Evolutionary conservation across 2,113 vertebrate genomes (phyloP).

Genomic region (Coracopsis vasa): DNA sequence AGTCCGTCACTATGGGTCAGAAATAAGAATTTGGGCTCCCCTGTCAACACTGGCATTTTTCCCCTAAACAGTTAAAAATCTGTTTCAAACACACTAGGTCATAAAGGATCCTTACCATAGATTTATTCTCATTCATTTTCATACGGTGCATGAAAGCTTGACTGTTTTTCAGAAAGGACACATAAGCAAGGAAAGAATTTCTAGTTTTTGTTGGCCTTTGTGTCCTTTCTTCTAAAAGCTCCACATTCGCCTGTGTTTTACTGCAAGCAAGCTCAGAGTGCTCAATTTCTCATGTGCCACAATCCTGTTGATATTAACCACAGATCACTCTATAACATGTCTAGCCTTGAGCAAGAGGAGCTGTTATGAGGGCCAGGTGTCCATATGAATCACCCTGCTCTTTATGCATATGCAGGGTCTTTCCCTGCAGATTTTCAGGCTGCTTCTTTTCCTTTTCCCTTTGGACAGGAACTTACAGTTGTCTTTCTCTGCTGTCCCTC

Average conservation of each 20-base stretch:
- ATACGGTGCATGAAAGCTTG: background rate
- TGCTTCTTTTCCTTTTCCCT: background rate
- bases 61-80: background rate
- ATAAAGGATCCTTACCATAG: background rate
- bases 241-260: background rate
- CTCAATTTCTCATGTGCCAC: background rate
- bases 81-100: background rate
- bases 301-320: background rate
- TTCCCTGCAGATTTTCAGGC: background rate
- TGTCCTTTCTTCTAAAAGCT: background rate
- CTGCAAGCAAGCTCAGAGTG: background rate
- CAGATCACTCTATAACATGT: background rate
- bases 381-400: background rate
- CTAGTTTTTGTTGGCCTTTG: background rate
- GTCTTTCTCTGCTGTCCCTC: background rate
- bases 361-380: background rate
- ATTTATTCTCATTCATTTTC: background rate
- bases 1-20: background rate
- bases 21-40: background rate
- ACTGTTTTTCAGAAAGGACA: background rate
- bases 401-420: background rate
- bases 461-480: background rate
- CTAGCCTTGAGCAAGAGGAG: background rate
- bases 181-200: background rate
- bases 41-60: background rate